These are phyloP conservation scores for Nephotettix cincticeps DNA, from an alignment of 1,140 invertebrate genomes.

Conservation along the genomic window DNA sequence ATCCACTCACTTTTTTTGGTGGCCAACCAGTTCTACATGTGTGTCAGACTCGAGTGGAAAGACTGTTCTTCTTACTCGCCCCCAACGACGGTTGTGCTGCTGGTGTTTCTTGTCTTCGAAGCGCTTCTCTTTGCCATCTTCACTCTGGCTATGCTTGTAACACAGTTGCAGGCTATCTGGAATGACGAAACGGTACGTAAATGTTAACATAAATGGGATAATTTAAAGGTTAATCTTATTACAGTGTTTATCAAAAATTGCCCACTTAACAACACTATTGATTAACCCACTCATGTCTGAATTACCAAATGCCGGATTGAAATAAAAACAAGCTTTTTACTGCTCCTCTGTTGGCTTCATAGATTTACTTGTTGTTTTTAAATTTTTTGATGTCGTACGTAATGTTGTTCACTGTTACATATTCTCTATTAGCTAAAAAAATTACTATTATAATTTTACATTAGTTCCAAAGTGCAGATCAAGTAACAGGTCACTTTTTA, in stretches of 20 bases:
- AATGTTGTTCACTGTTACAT: no score
- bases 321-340: no score
- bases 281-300: no score
- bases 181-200: conserved; percentile 92
- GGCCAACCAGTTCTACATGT: conserved; percentile 91
- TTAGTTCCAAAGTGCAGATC: no score
- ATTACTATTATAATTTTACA: no score
- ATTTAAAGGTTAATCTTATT: background rate
- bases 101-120: conserved; percentile 96
- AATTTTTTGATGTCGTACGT: no score
- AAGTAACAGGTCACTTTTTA: no score
- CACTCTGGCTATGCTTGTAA: conserved; percentile 96
- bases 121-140: conserved; percentile 97
- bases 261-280: no score
- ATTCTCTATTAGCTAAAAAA: no score
- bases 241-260: background rate
- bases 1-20: conserved; percentile 90
- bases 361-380: no score
- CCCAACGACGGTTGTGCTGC: conserved; percentile 91
- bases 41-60: conserved; percentile 92
- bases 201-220: background rate
- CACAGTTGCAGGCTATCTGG: conserved; percentile 92
- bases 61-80: conserved; percentile 91
- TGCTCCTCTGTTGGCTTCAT: no score
- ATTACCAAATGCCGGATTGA: no score